Evolutionary conservation across 2,888 invertebrate species (phyloP), one percentile per base, ranked within the genome.

Genomic region (Mimachlamys varia): DNA sequence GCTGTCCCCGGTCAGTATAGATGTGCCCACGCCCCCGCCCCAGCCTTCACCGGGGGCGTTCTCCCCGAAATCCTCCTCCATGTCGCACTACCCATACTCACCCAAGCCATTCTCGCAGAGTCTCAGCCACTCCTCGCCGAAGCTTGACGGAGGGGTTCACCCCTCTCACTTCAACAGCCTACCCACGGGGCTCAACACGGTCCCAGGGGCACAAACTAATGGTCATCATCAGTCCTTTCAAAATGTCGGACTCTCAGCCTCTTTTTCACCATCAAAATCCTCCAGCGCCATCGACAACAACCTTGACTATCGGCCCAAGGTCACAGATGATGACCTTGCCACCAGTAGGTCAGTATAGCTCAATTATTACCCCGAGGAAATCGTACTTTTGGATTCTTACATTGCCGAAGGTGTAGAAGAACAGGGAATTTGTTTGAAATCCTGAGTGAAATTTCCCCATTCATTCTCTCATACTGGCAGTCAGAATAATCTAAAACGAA

Each of bases 41-140:
- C 95, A 95, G 91, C 96, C 96, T 38, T 96, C 96, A 38, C 96
- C 96, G 12, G 95, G 96, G 89, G 95, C 96, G 12, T 95, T 95
- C 92, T 90, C 92, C 22, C 94, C 94, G 1, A 89, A 89, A 49
- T 89, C 90, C 33, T 76, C 76, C 76, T 76, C 76, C 76, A 76
- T 76, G 76, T 76, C 76, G 33, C 76, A 76, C 27, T 76, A 76
- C 27, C 76, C 76, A 27, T 76, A 76, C 76, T 76, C 76, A 76
- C 76, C 76, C 33, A 76, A 76, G 15, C 76, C 76, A 7, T 76
- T 76, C 33, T 15, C 76, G 0, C 76, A 76, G 27, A 76, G 76
- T 27, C 76, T 76, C 33, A 76, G 76, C 13, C 76, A 90, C 3
- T 87, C 90, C 22, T 88, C 90, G 17, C 53, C 90, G 44, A 90